Evolutionary conservation across 1,140 invertebrate genomes (phyloP), one percentile per base, ranked within the genome.

Genomic region (Cephus cinctus): DNA sequence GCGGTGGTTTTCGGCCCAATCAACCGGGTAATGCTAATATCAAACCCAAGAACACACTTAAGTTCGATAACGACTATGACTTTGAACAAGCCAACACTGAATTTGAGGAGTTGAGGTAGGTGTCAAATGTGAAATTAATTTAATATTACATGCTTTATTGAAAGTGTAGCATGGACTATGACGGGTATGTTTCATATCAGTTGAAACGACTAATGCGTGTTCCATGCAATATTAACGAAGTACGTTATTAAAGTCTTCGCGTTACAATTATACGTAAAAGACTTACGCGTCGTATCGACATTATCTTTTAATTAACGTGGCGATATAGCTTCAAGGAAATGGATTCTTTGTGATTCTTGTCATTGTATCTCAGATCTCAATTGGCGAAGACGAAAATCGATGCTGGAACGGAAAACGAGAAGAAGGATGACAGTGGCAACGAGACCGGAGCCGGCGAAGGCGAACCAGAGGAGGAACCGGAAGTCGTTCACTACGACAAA

Each of bases 41-140:
- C 36, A 73, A 78, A 46, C 64, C 77, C 43, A 86, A 86, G 71
- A 87, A 87, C 57, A 87, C 85, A 3, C 80, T 96, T 31, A 96
- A 95, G 66, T 98, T 98, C 74, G 94, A 98, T 47, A 89, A 86
- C 41, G 95, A 98, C 59, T 98, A 94, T 73, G 96, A 99, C 77
- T 98, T 99, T 77, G 96, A 98, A 70, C 89, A 94, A 71, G 93
- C 95, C 5, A 98, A 98, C 77, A 93, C 89, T 21, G 86, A 97
- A 71, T 98, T 98, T 77, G 90, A 96, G 65, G 93, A 97, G 74
- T 77, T 98, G 11, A 87, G 90, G 69, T 81, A 75, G 15, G 15
- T 16, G n/a, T 40, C 48, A 16, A 9, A 43, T 4, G 38, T 9
- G 5, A n/a, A 48, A 35, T 50, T 47, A 20, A 35, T 47, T 40